These are phyloP conservation scores for Pedionomus torquatus DNA, from an alignment of 2,113 vertebrate species.

Conservation along the genomic window DNA sequence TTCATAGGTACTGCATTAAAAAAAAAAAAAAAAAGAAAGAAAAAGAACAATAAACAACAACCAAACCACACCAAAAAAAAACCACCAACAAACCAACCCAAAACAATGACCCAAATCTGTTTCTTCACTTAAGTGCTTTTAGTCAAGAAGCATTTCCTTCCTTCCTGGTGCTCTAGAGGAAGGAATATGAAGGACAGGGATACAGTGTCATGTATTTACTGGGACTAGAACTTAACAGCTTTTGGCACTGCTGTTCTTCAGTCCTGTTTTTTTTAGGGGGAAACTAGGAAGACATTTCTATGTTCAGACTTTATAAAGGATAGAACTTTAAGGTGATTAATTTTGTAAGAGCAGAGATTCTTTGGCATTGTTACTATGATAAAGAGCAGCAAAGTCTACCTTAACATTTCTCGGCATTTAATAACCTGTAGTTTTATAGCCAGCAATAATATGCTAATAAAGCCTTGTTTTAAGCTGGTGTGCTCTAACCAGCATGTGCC, in stretches of 20 bases:
- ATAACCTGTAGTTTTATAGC: background rate
- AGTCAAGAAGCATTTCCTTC: slow-evolving; percentile 38
- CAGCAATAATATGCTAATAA: background rate
- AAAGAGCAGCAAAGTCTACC: background rate
- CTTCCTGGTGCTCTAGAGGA: background rate
- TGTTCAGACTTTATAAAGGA: background rate
- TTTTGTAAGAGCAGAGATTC: background rate
- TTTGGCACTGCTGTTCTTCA: background rate
- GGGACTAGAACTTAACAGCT: background rate
- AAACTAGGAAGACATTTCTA: background rate
- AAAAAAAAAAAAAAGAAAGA: background rate
- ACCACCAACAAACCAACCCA: background rate
- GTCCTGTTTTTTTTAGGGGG: background rate
- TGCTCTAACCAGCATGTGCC: background rate
- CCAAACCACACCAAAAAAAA: background rate
- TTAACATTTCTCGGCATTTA: background rate
- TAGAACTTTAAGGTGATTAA: background rate
- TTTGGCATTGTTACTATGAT: background rate
- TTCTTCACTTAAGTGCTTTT: background rate
- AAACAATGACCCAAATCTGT: background rate
- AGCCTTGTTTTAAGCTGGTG: background rate
- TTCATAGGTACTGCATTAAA: background rate
- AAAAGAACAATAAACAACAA: background rate
- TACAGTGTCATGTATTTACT: background rate
- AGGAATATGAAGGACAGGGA: background rate